phyloP scores from a whole-genome alignment of 2,113 vertebrate species.

The Anguilla japonica region DNA sequence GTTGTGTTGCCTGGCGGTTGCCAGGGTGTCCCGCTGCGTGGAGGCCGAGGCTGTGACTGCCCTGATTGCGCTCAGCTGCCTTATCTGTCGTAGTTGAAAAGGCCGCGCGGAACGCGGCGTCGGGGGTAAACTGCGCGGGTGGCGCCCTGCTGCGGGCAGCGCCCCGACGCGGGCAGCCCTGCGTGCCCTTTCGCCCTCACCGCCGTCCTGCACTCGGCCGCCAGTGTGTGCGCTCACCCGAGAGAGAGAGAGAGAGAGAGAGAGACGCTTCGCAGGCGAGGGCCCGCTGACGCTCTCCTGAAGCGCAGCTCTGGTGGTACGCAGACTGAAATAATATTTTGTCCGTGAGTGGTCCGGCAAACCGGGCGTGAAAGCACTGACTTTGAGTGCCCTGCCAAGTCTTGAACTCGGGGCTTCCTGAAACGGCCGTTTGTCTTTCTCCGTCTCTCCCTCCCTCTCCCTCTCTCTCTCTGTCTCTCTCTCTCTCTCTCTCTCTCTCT shows the following conservation, averaged over 20 bases:
- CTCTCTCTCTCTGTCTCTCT: slow-evolving; percentile 49
- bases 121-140: neutral
- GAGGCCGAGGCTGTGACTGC: neutral
- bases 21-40: neutral
- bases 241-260: slow-evolving; percentile 43
- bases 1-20: too few relatives aligned
- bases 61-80: neutral
- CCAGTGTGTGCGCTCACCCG: neutral
- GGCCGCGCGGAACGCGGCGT: neutral
- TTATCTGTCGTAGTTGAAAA: neutral
- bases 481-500: slow-evolving; percentile 52
- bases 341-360: slow-evolving; percentile 4
- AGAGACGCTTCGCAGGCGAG: slow-evolving; percentile 31
- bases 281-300: neutral
- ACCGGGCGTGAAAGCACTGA: slow-evolving; percentile 29
- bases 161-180: too few relatives aligned
- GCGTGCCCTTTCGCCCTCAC: neutral
- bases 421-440: slow-evolving; percentile 4
- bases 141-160: too few relatives aligned
- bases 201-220: slow-evolving; percentile 20
- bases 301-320: slow-evolving; percentile 6
- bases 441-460: slow-evolving; percentile 55
- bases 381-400: slow-evolving; percentile 31
- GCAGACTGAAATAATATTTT: slow-evolving; percentile 38
- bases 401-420: slow-evolving; percentile 33